Evolutionary conservation across 1,140 invertebrate genomes (phyloP).

Genomic region (Drosophila gunungcola): DNA sequence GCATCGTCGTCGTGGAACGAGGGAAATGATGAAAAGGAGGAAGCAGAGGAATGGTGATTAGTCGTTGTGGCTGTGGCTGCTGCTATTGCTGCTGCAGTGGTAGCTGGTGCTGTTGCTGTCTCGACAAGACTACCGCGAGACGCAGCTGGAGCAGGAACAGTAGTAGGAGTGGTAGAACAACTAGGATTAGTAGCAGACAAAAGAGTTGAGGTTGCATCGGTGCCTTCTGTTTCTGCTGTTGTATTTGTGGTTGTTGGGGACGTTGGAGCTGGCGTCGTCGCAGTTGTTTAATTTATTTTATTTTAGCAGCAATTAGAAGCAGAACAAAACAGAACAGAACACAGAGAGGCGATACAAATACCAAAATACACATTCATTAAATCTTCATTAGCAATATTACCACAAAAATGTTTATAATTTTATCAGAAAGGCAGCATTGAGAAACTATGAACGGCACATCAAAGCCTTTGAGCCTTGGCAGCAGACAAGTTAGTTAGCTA

Average conservation of each 20-base stretch:
- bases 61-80: constrained; percentile 71
- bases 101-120: constrained; percentile 43
- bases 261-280: constrained; percentile 51
- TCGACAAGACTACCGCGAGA: constrained; percentile 68
- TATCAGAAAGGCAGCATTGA: constrained; percentile 44
- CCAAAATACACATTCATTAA: constrained; percentile 69
- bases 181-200: constrained; percentile 62
- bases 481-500: neutral
- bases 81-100: constrained; percentile 41
- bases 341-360: constrained; percentile 79
- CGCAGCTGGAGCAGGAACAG: constrained; percentile 60
- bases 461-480: constrained; percentile 18
- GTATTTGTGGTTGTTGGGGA: constrained; percentile 34
- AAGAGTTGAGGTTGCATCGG: constrained; percentile 45
- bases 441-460: constrained; percentile 11
- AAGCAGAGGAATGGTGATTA: constrained; percentile 84
- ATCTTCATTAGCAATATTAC: constrained; percentile 42
- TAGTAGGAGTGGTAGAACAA: constrained; percentile 49
- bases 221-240: constrained; percentile 50
- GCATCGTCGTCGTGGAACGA: constrained; percentile 78
- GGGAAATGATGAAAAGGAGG: constrained; percentile 84
- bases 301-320: constrained; percentile 68
- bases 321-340: constrained; percentile 72
- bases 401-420: constrained; percentile 42
- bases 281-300: constrained; percentile 44